These are phyloP conservation scores for Xenopus laevis DNA, from an alignment of 2,113 vertebrate species.

Conservation along the genomic window DNA sequence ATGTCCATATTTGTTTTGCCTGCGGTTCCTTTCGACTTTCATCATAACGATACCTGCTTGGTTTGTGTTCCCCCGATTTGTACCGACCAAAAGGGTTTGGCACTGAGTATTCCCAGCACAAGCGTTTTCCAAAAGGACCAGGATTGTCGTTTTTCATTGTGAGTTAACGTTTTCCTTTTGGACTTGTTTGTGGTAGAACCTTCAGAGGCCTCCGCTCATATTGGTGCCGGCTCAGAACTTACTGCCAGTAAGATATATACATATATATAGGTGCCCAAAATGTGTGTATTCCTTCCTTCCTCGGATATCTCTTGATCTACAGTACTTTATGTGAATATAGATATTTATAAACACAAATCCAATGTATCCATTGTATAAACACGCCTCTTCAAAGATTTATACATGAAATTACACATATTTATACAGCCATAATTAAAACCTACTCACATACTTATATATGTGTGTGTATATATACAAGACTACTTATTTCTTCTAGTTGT, in stretches of 20 bases:
- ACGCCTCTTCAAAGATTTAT: neutral
- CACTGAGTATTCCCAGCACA: neutral
- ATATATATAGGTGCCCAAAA: neutral
- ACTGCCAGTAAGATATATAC: neutral
- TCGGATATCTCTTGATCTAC: neutral
- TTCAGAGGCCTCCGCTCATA: neutral
- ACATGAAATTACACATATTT: neutral
- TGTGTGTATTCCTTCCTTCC: too few species aligned
- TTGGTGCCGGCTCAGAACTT: neutral
- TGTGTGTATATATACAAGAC: neutral
- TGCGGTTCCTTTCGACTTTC: conserved; percentile 17
- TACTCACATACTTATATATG: neutral
- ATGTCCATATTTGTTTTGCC: conserved; percentile 35
- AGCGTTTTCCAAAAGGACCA: neutral
- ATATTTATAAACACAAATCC: neutral
- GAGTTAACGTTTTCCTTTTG: too few species aligned
- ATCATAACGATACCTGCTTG: neutral
- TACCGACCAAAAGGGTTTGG: neutral
- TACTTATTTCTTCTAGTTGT: too few species aligned
- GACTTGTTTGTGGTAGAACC: neutral
- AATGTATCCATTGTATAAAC: neutral
- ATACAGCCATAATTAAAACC: too few species aligned
- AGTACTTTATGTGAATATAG: neutral
- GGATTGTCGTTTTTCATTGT: too few species aligned
- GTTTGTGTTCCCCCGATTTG: neutral